These are phyloP conservation scores for Psephotus haematonotus DNA, from an alignment of 2,113 vertebrate species.

Conservation along the genomic window DNA sequence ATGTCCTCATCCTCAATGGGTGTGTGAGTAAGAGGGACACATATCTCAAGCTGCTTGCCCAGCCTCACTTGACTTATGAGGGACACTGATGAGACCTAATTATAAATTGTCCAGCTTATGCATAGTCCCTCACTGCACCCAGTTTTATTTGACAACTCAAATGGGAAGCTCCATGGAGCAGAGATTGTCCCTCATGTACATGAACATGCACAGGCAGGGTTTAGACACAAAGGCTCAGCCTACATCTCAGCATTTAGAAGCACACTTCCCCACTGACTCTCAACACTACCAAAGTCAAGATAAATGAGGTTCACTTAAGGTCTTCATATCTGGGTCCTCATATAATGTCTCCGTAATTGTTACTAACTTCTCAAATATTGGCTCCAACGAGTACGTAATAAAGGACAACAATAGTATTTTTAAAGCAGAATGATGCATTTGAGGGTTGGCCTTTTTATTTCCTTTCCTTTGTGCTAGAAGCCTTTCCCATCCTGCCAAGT, in stretches of 20 bases:
- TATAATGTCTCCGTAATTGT: not conserved
- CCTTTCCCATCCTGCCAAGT: not conserved
- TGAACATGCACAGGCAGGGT: fast-evolving
- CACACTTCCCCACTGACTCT: not conserved
- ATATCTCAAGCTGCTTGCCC: not conserved
- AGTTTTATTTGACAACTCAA: not conserved
- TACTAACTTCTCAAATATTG: not conserved
- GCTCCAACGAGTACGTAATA: not conserved
- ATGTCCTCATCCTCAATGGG: not conserved
- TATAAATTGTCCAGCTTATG: not conserved
- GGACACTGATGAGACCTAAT: not conserved
- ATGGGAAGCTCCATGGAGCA: not conserved
- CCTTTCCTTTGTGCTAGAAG: conserved; percentile 1
- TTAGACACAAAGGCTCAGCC: not conserved
- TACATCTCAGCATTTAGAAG: not conserved
- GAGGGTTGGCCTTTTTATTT: not conserved
- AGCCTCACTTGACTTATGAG: not conserved
- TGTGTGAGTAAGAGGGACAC: not conserved
- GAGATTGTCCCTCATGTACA: not conserved
- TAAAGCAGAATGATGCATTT: not conserved
- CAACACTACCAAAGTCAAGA: not conserved
- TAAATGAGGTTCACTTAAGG: not conserved
- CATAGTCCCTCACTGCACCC: not conserved
- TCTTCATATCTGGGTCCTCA: not conserved
- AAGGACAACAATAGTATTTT: not conserved